Conservation (phyloP, 2,888 invertebrate species). For the Therioaphis trifolii region DNA sequence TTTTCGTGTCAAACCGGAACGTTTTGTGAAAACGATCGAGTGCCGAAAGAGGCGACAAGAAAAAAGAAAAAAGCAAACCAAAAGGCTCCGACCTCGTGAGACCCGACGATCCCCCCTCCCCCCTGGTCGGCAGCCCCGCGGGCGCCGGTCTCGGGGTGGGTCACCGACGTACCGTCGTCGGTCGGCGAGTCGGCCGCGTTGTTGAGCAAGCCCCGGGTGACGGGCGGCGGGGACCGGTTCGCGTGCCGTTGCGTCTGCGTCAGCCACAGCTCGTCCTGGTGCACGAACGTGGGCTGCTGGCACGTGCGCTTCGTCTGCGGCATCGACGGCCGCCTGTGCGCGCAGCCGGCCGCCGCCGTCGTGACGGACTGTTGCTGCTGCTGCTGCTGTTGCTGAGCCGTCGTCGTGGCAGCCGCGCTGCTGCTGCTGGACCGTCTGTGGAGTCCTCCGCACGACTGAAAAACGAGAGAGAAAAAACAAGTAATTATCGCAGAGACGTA, state of each 20-base stretch:
- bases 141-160: too few relatives aligned
- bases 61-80: too few relatives aligned
- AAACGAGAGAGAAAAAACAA: not conserved
- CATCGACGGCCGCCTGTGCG: conserved; percentile 59
- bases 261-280: conserved; percentile 67
- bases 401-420: not conserved
- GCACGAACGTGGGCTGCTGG: conserved; percentile 67
- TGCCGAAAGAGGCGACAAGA: too few relatives aligned
- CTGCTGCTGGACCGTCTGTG: conserved; percentile 41
- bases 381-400: not conserved
- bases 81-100: too few relatives aligned
- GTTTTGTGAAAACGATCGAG: too few relatives aligned
- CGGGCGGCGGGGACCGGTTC: conserved; percentile 64
- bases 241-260: conserved; percentile 66
- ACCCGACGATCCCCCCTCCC: too few relatives aligned
- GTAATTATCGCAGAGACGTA: too few relatives aligned
- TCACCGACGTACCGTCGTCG: conserved; percentile 58
- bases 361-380: not conserved
- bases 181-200: conserved; percentile 65
- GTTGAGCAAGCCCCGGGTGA: conserved; percentile 66
- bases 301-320: conserved; percentile 64
- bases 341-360: conserved; percentile 25
- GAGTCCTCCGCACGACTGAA: conserved; percentile 26
- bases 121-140: too few relatives aligned
- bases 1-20: too few relatives aligned